Percentiles rank a stretch among this genome's conserved stretches.
Evolutionary conservation across 2,888 invertebrate genomes (phyloP).

Genomic region (Clepsis dumicolana): DNA sequence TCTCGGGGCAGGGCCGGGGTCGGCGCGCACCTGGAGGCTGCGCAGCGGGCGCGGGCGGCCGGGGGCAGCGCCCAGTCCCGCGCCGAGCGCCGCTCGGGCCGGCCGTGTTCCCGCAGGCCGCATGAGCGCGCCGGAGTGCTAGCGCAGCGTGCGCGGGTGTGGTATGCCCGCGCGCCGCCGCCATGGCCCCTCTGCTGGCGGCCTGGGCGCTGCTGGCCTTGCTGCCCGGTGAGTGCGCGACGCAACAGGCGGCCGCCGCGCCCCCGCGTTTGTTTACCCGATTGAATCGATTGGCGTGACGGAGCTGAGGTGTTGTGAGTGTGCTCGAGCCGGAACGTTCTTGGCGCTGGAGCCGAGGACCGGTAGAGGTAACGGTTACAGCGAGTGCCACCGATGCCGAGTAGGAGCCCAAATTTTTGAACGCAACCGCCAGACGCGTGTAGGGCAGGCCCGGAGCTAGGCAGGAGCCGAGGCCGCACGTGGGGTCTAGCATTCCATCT

Average conservation of each 20-base stretch:
- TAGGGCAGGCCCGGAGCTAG: neutral
- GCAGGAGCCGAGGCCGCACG: conserved; percentile 29
- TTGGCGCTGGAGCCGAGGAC: conserved; percentile 39
- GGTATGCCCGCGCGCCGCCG: conserved; percentile 84
- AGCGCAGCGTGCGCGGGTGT: conserved; percentile 85
- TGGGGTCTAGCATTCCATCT: conserved; percentile 36
- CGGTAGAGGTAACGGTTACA: conserved; percentile 45
- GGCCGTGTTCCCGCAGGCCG: conserved; percentile 71
- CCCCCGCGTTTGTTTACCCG: conserved; percentile 71
- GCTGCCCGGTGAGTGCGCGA: conserved; percentile 80
- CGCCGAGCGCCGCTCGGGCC: conserved; percentile 80
- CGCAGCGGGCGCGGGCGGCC: conserved; percentile 55
- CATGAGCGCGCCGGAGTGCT: conserved; percentile 82
- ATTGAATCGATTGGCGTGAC: conserved; percentile 52
- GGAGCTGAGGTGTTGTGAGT: conserved; percentile 71
- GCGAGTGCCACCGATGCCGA: conserved; percentile 37
- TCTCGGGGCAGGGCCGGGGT: conserved; percentile 52
- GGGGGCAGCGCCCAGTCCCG: conserved; percentile 73
- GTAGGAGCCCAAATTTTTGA: neutral
- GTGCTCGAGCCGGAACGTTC: conserved; percentile 49
- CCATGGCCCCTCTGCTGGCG: conserved; percentile 79
- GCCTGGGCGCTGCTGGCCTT: conserved; percentile 81
- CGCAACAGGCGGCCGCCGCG: conserved; percentile 79
- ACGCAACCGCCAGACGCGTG: neutral
- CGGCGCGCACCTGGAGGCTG: conserved; percentile 70